A percentile compares a stretch with the other conserved stretches of the same genome.
These are phyloP conservation scores for Metacarcinus magister DNA, from an alignment of 2,888 invertebrate species.

Conservation along the genomic window DNA sequence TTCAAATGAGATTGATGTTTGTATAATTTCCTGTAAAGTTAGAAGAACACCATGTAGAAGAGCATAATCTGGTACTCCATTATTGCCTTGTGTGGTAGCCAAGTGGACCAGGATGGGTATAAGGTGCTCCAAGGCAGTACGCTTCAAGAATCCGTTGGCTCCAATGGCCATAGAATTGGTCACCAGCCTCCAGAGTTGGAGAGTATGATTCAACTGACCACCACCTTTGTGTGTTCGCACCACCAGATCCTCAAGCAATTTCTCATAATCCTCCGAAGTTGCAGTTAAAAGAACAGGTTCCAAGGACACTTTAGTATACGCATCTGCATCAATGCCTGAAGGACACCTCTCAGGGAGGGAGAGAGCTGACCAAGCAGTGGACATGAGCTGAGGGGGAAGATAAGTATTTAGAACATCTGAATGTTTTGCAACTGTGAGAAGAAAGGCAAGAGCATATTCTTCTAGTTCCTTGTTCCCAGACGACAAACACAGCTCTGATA, in stretches of 20 bases:
- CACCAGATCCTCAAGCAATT: constrained; percentile 66
- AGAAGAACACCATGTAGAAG: constrained; percentile 54
- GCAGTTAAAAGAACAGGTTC: constrained; percentile 51
- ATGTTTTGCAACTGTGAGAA: constrained; percentile 1
- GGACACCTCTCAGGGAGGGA: neutral
- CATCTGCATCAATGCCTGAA: neutral
- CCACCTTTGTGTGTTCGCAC: neutral
- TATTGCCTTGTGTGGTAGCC: neutral
- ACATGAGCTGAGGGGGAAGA: constrained; percentile 62
- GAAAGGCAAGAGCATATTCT: constrained; percentile 65
- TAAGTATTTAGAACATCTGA: neutral
- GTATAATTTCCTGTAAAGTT: constrained; percentile 50
- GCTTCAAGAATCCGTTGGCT: constrained; percentile 42
- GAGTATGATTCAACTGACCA: constrained; percentile 29
- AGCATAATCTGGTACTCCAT: neutral
- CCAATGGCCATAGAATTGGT: constrained; percentile 29
- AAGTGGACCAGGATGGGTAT: constrained; percentile 65
- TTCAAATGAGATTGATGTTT: neutral
- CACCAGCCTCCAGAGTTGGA: constrained; percentile 67
- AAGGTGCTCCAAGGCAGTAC: constrained; percentile 60
- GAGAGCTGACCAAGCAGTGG: constrained; percentile 59
- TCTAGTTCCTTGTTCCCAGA: constrained; percentile 65
- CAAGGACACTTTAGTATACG: neutral
- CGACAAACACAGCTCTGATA: constrained; percentile 66
- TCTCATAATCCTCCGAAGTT: constrained; percentile 64